A percentile compares a stretch with the other conserved stretches of the same genome.
Evolutionary conservation across 2,113 vertebrate species (phyloP).

Genomic region (Patagioenas fasciata): DNA sequence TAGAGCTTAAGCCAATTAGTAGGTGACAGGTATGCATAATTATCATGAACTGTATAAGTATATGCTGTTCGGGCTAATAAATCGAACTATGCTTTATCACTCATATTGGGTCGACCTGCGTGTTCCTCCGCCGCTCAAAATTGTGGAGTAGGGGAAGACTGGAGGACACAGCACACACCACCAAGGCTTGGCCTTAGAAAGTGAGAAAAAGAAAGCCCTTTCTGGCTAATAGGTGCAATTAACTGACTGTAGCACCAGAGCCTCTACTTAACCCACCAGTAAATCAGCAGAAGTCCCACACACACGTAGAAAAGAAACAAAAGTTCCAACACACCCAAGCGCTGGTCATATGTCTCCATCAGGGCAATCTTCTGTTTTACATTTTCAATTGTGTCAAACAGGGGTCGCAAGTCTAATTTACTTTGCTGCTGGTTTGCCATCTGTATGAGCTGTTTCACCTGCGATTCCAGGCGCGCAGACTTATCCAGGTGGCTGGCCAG

Average conservation of each 20-base stretch:
- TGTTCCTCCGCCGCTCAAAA: too few species aligned
- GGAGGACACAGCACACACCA: background rate
- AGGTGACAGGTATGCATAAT: too few species aligned
- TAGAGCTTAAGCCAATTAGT: too few species aligned
- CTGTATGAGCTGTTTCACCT: conserved; percentile 76
- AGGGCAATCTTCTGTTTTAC: conserved; percentile 77
- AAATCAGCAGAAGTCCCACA: background rate
- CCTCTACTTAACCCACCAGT: background rate
- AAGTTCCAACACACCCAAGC: conserved; percentile 71
- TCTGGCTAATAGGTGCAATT: background rate
- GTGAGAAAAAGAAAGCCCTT: background rate
- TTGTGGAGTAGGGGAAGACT: rapidly evolving
- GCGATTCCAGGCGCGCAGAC: conserved; percentile 74
- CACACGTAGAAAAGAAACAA: background rate
- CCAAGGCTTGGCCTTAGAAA: background rate
- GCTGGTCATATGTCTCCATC: conserved; percentile 74
- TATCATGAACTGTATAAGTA: too few species aligned
- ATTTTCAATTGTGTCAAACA: conserved; percentile 73
- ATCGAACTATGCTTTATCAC: too few species aligned
- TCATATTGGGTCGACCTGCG: too few species aligned
- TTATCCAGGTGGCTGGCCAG: conserved; percentile 78
- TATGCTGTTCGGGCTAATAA: too few species aligned
- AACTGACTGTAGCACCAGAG: background rate
- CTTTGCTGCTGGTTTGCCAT: conserved; percentile 74
- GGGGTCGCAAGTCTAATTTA: conserved; percentile 66